These are phyloP conservation scores for Eucriotettix oculatus DNA, from an alignment of 2,888 invertebrate species.

Conservation along the genomic window DNA sequence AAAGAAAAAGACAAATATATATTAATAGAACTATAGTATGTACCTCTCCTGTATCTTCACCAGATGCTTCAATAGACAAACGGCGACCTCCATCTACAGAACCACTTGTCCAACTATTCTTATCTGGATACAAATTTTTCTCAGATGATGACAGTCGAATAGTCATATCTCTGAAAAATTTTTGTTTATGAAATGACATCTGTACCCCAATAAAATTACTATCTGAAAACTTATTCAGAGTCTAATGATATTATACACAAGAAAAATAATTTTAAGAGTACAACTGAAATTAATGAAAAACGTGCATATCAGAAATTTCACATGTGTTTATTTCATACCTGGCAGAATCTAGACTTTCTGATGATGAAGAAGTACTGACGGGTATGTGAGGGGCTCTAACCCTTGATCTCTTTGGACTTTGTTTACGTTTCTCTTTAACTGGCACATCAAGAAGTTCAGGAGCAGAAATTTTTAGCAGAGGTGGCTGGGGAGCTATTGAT, in stretches of 20 bases:
- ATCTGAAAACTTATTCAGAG: too few relatives aligned
- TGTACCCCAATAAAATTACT: too few relatives aligned
- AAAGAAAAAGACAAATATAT: background rate
- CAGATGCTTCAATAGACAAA: slow-evolving; percentile 27
- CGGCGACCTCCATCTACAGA: slow-evolving; percentile 4
- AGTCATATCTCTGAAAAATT: slow-evolving; percentile 5
- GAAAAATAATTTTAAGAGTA: background rate
- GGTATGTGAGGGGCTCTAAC: slow-evolving; percentile 31
- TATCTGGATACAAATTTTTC: slow-evolving; percentile 24
- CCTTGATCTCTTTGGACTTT: slow-evolving; percentile 37
- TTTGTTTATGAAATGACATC: too few relatives aligned
- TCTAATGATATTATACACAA: too few relatives aligned
- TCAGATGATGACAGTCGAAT: slow-evolving; percentile 22
- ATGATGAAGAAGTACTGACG: slow-evolving; percentile 40
- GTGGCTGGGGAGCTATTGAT: slow-evolving; percentile 31
- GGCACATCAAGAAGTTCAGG: slow-evolving; percentile 11
- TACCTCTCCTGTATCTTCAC: slow-evolving; percentile 34
- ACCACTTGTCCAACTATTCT: slow-evolving; percentile 1
- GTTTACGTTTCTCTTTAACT: slow-evolving; percentile 24
- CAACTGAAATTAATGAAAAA: background rate
- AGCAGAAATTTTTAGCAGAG: background rate
- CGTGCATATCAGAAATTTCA: background rate
- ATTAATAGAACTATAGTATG: slow-evolving; percentile 14
- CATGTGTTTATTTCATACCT: slow-evolving; percentile 20
- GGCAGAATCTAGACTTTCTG: slow-evolving; percentile 38